Percentiles rank a stretch among this genome's conserved stretches.
Evolutionary conservation across 2,797 vertebrate genomes (phyloP).

Genomic region (Gastrophryne carolinensis): DNA sequence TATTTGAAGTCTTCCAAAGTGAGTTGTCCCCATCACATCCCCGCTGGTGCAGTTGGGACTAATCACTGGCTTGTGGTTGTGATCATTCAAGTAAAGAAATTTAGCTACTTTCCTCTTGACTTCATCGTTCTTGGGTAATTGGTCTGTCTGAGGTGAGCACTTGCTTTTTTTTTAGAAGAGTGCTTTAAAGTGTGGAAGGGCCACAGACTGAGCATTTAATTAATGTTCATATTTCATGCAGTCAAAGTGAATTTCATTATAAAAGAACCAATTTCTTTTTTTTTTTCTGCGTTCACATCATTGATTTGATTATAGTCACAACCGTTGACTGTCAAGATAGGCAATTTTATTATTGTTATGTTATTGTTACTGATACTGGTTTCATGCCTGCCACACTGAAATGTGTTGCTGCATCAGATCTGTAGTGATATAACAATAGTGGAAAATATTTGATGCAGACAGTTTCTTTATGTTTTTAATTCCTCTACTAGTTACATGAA

Average conservation of each 20-base stretch:
- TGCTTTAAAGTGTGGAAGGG: constrained; percentile 79
- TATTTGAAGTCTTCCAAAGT: constrained; percentile 94
- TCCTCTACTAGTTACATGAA: no score
- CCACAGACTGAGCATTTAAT: constrained; percentile 84
- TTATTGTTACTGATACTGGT: not conserved
- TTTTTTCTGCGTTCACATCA: constrained; percentile 66
- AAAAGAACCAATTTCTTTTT: constrained; percentile 65
- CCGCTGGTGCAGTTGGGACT: constrained; percentile 85
- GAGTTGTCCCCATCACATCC: constrained; percentile 80
- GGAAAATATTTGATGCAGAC: no score
- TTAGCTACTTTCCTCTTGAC: constrained; percentile 84
- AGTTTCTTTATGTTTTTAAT: no score
- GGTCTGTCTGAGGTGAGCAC: constrained; percentile 84
- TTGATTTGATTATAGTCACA: not conserved
- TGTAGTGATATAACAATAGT: no score
- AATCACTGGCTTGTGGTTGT: constrained; percentile 89
- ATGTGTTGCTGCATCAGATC: no score
- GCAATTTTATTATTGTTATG: not conserved
- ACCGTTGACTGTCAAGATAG: not conserved
- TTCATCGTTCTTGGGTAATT: constrained; percentile 86
- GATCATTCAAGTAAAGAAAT: constrained; percentile 97
- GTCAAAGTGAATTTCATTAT: constrained; percentile 74
- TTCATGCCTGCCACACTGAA: not conserved
- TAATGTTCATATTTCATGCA: constrained; percentile 82
- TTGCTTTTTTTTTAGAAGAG: constrained; percentile 60